Evolutionary conservation across 2,888 invertebrate genomes (phyloP).

Genomic region (Rhagium mordax): DNA sequence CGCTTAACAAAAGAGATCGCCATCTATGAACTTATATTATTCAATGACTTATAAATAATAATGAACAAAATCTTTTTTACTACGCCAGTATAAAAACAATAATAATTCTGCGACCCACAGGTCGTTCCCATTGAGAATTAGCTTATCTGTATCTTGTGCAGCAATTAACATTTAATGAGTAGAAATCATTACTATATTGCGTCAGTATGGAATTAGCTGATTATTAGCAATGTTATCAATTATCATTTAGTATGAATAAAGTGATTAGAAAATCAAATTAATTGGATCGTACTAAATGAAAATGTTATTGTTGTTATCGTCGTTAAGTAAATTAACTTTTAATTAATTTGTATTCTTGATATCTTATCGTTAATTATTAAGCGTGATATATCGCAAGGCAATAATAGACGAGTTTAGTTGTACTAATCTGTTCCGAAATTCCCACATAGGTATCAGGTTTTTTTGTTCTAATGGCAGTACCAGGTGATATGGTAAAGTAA

Average conservation of each 20-base stretch:
- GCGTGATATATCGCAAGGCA: too few relatives aligned
- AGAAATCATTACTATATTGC: constrained; percentile 62
- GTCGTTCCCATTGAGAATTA: constrained; percentile 46
- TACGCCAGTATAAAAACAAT: constrained; percentile 1
- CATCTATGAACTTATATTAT: not conserved
- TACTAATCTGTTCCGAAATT: too few relatives aligned
- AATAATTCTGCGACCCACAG: constrained; percentile 30
- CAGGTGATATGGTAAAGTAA: too few relatives aligned
- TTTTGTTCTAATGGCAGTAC: too few relatives aligned
- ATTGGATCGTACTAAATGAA: constrained; percentile 25
- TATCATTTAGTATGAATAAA: constrained; percentile 56
- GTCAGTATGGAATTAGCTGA: constrained; percentile 51
- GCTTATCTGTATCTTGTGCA: constrained; percentile 54
- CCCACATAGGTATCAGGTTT: too few relatives aligned
- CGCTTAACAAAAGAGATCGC: not conserved
- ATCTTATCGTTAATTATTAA: not conserved
- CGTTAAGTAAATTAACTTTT: constrained; percentile 21
- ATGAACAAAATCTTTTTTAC: constrained; percentile 1
- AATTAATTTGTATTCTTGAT: constrained; percentile 21
- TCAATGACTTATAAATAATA: not conserved
- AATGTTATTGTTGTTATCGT: constrained; percentile 48
- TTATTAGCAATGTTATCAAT: constrained; percentile 50
- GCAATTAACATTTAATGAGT: constrained; percentile 63
- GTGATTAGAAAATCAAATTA: constrained; percentile 56
- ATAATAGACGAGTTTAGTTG: too few relatives aligned